Evolutionary conservation across 2,113 vertebrate species (phyloP), one percentile per base, ranked within the genome.

Genomic region (Sigmodon hispidus): DNA sequence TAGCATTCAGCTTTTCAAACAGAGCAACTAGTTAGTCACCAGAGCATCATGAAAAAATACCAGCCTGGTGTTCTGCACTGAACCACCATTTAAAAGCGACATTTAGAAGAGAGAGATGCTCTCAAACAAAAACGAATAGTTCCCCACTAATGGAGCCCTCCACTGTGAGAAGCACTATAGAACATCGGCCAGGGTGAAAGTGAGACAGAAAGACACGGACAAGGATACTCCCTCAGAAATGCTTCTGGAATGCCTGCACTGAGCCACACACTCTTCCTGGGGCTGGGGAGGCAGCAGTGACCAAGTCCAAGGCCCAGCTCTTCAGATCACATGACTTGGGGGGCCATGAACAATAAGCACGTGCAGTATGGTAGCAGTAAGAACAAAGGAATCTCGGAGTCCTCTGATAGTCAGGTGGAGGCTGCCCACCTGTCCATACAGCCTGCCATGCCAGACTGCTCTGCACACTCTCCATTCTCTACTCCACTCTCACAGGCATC

Each of bases 181-280:
- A 65, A 52, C 24, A 8, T 91, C 63, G 80, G 55, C 63, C 79
- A 92, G 79, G 31, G 91, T 55, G 36, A 95, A 91, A 93, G 1
- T 7, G 29, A 76, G 72, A 65, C 52, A 72, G 52, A 89, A 59
- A 94, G 55, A 73, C n/a, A 88, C 4, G 87, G 57, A 45, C 13
- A 57, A 72, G 67, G 29, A 48, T 52, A n/a, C 40, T 89, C 40
- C 55, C 43, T 92, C 75, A 72, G 48, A 89, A 69, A 17, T 4
- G 73, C 19, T 59, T 72, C 70, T 2, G 43, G 73, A 92, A 31
- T n/a, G 34, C 40, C 59, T 31, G 57, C n/a, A 31, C 34, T 36
- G 1, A 2, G 11, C 61, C 76, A 88, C 70, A 75, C 17, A 34
- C 31, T 45, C 34, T 19, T 93, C 88, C 75, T 16, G 48, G 45